These are phyloP conservation scores for Latheticus oryzae DNA, from an alignment of 2,888 invertebrate genomes.

Conservation along the genomic window DNA sequence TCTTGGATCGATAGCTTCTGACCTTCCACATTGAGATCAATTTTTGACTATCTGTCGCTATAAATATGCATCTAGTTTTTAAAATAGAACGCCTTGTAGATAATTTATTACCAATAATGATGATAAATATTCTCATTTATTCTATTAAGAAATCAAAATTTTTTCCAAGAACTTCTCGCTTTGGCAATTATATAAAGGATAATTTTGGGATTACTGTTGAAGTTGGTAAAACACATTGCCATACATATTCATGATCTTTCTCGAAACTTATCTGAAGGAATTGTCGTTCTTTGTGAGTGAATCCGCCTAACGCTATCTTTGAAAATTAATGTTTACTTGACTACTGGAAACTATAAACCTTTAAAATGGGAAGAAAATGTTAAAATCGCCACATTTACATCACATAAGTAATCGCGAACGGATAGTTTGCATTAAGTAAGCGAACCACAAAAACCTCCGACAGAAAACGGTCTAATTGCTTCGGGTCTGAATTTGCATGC, in stretches of 20 bases:
- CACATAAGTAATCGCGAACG: slow-evolving; percentile 53
- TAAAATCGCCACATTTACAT: slow-evolving; percentile 57
- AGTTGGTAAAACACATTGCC: slow-evolving; percentile 56
- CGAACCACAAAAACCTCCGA: slow-evolving; percentile 34
- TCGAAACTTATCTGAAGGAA: slow-evolving; percentile 56
- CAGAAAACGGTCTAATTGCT: slow-evolving; percentile 35
- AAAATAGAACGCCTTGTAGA: neutral
- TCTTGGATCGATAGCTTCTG: slow-evolving; percentile 12
- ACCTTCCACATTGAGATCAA: slow-evolving; percentile 14
- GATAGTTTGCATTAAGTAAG: slow-evolving; percentile 51
- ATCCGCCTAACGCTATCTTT: slow-evolving; percentile 54
- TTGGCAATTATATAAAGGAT: slow-evolving; percentile 53
- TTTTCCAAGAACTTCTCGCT: slow-evolving; percentile 44
- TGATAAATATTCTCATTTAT: neutral
- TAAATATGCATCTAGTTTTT: neutral
- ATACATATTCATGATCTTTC: slow-evolving; percentile 58
- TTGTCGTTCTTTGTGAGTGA: slow-evolving; percentile 54
- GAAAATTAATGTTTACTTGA: slow-evolving; percentile 59
- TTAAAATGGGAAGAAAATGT: slow-evolving; percentile 62
- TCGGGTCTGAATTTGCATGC: slow-evolving; percentile 25
- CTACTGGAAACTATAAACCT: slow-evolving; percentile 60
- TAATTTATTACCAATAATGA: neutral
- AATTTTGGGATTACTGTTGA: slow-evolving; percentile 56
- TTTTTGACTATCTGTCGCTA: slow-evolving; percentile 8
- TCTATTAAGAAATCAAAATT: neutral